Conservation (phyloP, 2,888 invertebrate genomes). For the Xylota segnis region DNA sequence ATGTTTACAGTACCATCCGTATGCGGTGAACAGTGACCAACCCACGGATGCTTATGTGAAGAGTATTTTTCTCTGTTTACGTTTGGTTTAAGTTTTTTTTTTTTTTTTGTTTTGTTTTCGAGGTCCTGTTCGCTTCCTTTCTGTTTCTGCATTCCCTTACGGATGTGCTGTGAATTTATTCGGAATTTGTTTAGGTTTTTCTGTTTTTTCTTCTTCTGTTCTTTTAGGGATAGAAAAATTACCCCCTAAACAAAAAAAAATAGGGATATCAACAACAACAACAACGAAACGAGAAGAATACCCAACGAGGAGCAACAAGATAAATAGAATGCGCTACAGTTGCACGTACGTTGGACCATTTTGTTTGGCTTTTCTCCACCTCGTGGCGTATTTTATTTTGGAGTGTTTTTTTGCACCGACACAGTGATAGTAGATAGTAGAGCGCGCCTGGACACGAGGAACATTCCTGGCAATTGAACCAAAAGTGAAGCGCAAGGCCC, state of each 20-base stretch:
- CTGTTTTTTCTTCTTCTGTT: neutral
- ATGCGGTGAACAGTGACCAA: conserved; percentile 72
- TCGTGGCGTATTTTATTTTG: conserved; percentile 49
- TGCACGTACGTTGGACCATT: conserved; percentile 57
- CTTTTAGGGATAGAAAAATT: conserved; percentile 7
- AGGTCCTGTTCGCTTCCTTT: conserved; percentile 24
- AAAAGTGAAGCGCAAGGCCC: conserved; percentile 44
- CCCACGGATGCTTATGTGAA: conserved; percentile 45
- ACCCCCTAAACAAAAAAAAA: conserved; percentile 13
- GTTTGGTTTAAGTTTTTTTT: conserved; percentile 58
- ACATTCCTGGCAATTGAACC: conserved; percentile 24
- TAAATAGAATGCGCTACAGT: conserved; percentile 55
- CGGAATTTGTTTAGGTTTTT: conserved; percentile 55
- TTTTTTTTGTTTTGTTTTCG: no score
- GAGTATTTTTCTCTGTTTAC: conserved; percentile 69
- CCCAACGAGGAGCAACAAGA: conserved; percentile 38
- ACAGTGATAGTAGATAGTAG: neutral
- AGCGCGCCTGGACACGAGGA: conserved; percentile 16
- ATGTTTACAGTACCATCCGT: conserved; percentile 66
- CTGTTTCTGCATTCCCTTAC: conserved; percentile 58
- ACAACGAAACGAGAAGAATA: conserved; percentile 23
- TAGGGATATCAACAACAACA: conserved; percentile 12
- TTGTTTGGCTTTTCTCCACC: conserved; percentile 64
- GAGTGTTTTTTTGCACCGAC: conserved; percentile 38
- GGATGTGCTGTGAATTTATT: conserved; percentile 72